phyloP scores from a whole-genome alignment of 2,797 vertebrate species.

The Smutsia temminckii region DNA sequence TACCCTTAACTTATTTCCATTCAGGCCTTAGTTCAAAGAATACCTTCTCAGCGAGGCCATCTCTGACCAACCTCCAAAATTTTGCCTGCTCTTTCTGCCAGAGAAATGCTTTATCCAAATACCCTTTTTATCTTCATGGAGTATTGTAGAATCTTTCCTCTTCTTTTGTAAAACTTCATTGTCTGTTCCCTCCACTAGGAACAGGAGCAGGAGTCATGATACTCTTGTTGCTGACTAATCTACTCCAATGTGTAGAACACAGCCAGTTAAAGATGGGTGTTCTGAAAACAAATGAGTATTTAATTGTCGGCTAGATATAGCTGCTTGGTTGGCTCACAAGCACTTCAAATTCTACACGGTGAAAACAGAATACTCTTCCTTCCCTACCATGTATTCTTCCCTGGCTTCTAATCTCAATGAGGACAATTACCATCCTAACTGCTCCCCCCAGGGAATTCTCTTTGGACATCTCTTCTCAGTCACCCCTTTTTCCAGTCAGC shows the following conservation, averaged over 20 bases:
- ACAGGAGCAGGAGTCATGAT: not conserved
- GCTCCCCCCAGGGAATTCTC: not conserved
- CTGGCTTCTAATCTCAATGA: not conserved
- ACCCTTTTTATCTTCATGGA: not conserved
- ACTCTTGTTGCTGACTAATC: not conserved
- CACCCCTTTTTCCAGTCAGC: not conserved
- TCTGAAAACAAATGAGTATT: not conserved
- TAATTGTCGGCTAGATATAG: not conserved
- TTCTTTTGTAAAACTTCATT: not conserved
- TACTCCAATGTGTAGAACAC: not conserved
- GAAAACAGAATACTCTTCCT: not conserved
- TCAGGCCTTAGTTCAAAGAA: not conserved
- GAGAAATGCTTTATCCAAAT: conserved; percentile 5
- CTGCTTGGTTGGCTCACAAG: not conserved
- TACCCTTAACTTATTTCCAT: not conserved
- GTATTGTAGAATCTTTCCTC: not conserved
- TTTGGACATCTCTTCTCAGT: not conserved
- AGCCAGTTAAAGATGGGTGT: not conserved
- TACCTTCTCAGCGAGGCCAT: not conserved
- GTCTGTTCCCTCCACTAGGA: not conserved
- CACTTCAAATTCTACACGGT: not conserved
- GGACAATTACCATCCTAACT: not conserved
- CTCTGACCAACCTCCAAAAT: not conserved
- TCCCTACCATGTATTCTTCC: not conserved
- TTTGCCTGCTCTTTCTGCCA: not conserved